Percentiles rank a stretch among this genome's conserved stretches.
Evolutionary conservation across 2,797 vertebrate genomes (phyloP).

Genomic region (Agapornis canus): DNA sequence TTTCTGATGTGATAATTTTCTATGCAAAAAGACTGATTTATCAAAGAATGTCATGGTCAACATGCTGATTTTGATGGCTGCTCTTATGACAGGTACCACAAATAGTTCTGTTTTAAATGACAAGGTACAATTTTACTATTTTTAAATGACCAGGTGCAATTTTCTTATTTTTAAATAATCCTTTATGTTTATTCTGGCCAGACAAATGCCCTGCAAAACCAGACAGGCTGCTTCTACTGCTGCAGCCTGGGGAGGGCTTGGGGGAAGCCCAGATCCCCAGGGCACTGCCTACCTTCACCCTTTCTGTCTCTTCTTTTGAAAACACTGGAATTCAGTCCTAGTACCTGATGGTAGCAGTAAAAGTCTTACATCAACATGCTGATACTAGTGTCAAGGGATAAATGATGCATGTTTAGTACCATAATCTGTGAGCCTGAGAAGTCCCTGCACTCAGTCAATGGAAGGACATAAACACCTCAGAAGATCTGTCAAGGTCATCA

Average conservation of each 20-base stretch:
- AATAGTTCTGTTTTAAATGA: background rate
- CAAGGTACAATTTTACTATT: background rate
- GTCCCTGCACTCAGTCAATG: background rate
- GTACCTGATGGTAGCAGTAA: fast-evolving
- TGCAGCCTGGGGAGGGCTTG: background rate
- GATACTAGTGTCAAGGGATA: background rate
- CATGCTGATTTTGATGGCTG: background rate
- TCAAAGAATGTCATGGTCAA: constrained; percentile 6
- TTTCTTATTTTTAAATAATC: background rate
- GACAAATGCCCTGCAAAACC: background rate
- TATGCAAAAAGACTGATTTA: constrained; percentile 34
- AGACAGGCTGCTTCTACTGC: background rate
- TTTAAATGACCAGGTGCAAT: constrained; percentile 2
- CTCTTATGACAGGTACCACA: background rate
- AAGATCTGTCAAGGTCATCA: background rate
- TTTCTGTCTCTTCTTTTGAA: background rate
- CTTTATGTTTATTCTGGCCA: background rate
- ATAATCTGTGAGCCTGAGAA: background rate
- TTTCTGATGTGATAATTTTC: constrained; percentile 50
- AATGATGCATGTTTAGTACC: background rate
- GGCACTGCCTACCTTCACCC: background rate
- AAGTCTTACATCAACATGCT: background rate
- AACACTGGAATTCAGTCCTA: background rate
- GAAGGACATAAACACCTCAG: background rate
- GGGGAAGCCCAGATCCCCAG: background rate